These are phyloP conservation scores for Idaea straminata DNA, from an alignment of 2,888 invertebrate genomes.

Conservation along the genomic window DNA sequence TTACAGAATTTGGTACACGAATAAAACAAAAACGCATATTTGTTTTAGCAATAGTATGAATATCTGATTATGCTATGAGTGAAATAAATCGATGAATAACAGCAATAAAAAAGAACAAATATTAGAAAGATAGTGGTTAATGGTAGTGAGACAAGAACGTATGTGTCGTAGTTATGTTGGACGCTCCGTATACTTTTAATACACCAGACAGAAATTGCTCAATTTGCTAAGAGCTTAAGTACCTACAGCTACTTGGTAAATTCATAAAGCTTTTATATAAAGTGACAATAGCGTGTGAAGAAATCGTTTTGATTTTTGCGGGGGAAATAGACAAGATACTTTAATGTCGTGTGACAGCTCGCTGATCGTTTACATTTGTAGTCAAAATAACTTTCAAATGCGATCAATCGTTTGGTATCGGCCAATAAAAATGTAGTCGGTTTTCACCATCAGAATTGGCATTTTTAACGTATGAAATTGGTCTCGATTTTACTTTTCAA, in stretches of 20 bases:
- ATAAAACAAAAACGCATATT: too few relatives aligned
- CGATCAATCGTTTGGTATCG: background rate
- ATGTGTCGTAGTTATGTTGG: background rate
- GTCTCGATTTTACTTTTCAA: background rate
- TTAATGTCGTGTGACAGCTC: background rate
- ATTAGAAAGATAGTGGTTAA: too few relatives aligned
- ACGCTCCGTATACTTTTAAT: background rate
- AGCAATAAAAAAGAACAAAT: too few relatives aligned
- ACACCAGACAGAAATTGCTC: background rate
- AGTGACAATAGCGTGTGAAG: background rate
- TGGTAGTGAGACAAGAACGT: too few relatives aligned
- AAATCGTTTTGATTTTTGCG: background rate
- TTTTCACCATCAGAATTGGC: background rate
- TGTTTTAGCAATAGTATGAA: too few relatives aligned
- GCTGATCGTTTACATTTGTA: background rate
- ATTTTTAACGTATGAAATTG: constrained; percentile 1
- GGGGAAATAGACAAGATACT: background rate
- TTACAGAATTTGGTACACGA: too few relatives aligned
- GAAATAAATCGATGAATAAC: too few relatives aligned
- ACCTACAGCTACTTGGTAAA: background rate
- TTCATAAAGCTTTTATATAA: background rate
- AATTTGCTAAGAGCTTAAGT: background rate
- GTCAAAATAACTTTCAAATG: background rate
- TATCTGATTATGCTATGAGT: too few relatives aligned
- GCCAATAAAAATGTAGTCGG: background rate